Conservation (phyloP, 2,113 vertebrate species). For the Amazona vittata region DNA sequence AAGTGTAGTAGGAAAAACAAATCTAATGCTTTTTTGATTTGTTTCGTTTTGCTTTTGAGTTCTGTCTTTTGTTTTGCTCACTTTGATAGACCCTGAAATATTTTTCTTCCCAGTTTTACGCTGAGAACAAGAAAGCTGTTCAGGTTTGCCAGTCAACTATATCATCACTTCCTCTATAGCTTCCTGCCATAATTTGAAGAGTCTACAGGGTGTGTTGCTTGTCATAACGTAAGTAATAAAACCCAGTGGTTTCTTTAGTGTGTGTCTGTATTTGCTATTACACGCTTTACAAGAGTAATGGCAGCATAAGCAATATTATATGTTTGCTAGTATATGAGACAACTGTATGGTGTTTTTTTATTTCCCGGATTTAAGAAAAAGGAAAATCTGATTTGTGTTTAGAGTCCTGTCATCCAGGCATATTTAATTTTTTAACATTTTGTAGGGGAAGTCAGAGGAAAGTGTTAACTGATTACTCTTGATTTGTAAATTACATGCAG, state of each 20-base stretch:
- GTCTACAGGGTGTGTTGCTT: not conserved
- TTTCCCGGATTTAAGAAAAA: not conserved
- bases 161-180: not conserved
- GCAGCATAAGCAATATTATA: not conserved
- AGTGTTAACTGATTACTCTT: not conserved
- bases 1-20: not conserved
- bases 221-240: not conserved
- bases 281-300: not conserved
- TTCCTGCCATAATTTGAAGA: not conserved
- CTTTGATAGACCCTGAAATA: not conserved
- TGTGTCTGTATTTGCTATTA: not conserved
- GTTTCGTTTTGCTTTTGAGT: not conserved
- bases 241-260: not conserved
- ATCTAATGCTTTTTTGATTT: not conserved
- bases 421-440: not conserved
- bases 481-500: not conserved
- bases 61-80: not conserved
- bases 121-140: not conserved
- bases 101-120: not conserved
- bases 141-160: not conserved
- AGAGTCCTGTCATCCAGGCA: not conserved
- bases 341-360: not conserved
- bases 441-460: not conserved
- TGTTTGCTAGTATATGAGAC: not conserved
- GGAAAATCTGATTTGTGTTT: not conserved